Evolutionary conservation across 2,888 invertebrate genomes (phyloP).

Genomic region (Nemurella pictetii): DNA sequence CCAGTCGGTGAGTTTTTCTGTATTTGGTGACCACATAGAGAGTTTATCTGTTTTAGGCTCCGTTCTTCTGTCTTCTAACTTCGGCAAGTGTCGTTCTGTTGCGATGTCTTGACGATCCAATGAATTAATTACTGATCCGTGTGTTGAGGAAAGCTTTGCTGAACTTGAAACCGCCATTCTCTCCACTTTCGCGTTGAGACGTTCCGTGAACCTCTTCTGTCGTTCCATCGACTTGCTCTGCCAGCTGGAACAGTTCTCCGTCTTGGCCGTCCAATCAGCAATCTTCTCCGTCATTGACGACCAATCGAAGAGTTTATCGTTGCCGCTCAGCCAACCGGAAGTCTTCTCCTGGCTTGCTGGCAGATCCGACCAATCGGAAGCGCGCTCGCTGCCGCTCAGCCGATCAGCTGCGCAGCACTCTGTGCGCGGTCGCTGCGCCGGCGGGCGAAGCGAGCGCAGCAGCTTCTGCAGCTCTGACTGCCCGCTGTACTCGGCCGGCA

Average conservation of each 20-base stretch:
- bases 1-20: not conserved
- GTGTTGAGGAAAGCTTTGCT: not conserved
- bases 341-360: not conserved
- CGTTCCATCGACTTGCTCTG: not conserved
- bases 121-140: not conserved
- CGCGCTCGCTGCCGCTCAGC: not conserved
- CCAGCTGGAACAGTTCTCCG: not conserved
- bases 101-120: not conserved
- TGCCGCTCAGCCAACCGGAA: not conserved
- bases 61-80: not conserved
- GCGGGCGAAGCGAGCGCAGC: slow-evolving; percentile 41
- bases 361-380: not conserved
- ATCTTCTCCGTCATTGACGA: not conserved
- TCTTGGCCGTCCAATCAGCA: not conserved
- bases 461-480: slow-evolving; percentile 41
- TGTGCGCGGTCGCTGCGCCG: slow-evolving; percentile 27
- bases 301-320: not conserved
- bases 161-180: not conserved
- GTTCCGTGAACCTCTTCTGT: not conserved
- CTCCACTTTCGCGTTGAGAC: not conserved
- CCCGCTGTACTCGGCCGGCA: slow-evolving; percentile 29
- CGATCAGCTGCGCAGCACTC: not conserved
- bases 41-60: not conserved
- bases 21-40: not conserved
- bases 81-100: not conserved